Base-by-base conservation (phyloP, 2,888 invertebrate genomes). In the Pristionchus japonicus region DNA sequence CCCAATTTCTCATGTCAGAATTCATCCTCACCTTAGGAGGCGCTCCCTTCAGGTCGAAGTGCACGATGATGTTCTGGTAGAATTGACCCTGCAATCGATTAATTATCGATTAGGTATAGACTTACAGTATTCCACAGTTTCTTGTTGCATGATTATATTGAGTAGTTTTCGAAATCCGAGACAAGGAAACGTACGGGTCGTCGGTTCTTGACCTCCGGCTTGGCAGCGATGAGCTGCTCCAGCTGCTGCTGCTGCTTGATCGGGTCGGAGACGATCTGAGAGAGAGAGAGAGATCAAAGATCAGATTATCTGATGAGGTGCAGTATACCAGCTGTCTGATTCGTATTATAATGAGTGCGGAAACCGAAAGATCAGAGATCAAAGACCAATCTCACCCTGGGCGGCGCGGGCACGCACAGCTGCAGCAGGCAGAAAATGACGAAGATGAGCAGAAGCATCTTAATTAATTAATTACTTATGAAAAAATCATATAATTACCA, bases 31-130 rank as follows among this genome's bases (percentile, higher is more conserved):
- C 93, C 92, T 96, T 96, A 0, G 97, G 97, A 0, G 97, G 97
- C 1, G 97, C 97, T 15, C 97, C 97, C 95, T 97, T 97, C 31
- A 97, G 95, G 95, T 97, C 97, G 43, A 97, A 95, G 95, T 97
- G 97, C 1, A 97, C 96, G 34, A 97, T 95, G 88, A 96, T 96
- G 90, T 92, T 92, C 67, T 90, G 89, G 80, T 92, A 92, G 89
- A 92, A 92, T 80, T 90, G 88, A 15, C 64, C 88, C 91, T 92
- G 88, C 1, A 83, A 77, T 77, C 23, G 2, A 40, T 67, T 67
- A n/a, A n/a, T 67, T 6, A 64, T 27, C 11, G 34, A 31, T 2
- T 0, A n/a, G 2, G n/a, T 20, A 47, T 47, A 23, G 23, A 40
- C 3, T 40, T 1, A 34, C 34, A 3, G 37, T 13, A 34, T 27